Base-by-base conservation (phyloP, 2,113 vertebrate genomes). In the Rhegmatorhina hoffmannsi region DNA sequence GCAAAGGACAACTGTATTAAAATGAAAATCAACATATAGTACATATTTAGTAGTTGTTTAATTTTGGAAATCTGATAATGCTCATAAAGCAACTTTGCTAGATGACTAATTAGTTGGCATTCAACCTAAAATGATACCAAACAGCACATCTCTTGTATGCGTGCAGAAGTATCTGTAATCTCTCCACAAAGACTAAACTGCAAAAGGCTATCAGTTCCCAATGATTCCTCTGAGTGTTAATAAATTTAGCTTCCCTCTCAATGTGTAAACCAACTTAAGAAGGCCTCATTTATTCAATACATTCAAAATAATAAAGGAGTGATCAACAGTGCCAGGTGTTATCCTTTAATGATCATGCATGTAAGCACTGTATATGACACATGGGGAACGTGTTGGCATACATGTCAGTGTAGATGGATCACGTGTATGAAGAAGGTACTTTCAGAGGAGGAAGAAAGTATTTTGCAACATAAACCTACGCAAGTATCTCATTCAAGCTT, bases 11-110 rank as follows among this genome's bases (percentile, higher is more conserved):
- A 96, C 84, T 33, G 63, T 44, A 74, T 90, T 83, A 38, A 95
- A 93, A 95, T 69, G 76, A 95, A 96, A 89, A 92, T 84, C 60
- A 67, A 84, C 67, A 89, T 49, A 56, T 66, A 89, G 44, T 85
- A 91, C 85, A 79, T 88, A 96, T 95, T 95, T 84, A 91, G 91
- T 89, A 86, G 92, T 78, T 46, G 87, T 76, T 93, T 90, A 95
- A 95, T 95, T 96, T 96, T 94, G 73, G 96, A 92, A 96, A 64
- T 87, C 94, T 92, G 88, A 95, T 97, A 97, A 94, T 88, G 90
- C 92, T 84, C 92, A 94, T 90, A 94, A 94, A 94, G 92, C 95
- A 94, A 95, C 76, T 95, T 96, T 91, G 93, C 91, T 95, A 78
- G 76, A 89, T 97, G 95, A 92, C 80, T 96, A 95, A 96, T 96